These are phyloP conservation scores for Callithrix jacchus DNA, from an alignment of 2,113 vertebrate genomes.

Conservation along the genomic window DNA sequence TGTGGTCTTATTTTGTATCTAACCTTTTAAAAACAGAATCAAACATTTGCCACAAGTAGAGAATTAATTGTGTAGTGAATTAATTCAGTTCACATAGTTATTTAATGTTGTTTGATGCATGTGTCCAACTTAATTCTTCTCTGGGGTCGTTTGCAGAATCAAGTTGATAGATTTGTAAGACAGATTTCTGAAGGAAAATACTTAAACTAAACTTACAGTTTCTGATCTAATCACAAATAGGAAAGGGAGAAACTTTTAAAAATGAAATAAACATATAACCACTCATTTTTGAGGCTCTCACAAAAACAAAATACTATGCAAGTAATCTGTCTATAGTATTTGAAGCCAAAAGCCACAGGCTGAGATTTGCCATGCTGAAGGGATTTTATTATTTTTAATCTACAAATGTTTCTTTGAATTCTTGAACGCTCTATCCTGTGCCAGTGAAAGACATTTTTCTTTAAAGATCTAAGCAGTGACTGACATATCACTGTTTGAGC, in stretches of 20 bases:
- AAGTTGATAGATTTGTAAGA: not conserved
- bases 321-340: not conserved
- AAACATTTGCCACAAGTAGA: not conserved
- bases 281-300: slow-evolving; percentile 6
- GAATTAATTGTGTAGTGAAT: not conserved
- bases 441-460: slow-evolving; percentile 18
- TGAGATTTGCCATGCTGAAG: not conserved
- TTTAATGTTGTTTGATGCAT: not conserved
- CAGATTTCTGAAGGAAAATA: slow-evolving; percentile 30
- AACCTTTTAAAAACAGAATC: slow-evolving; percentile 17
- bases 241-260: not conserved
- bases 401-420: not conserved
- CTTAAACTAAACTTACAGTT: not conserved
- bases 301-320: slow-evolving; percentile 24
- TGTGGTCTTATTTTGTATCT: not conserved
- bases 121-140: not conserved
- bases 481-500: not conserved
- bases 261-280: not conserved
- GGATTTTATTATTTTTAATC: not conserved
- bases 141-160: not conserved
- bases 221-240: not conserved
- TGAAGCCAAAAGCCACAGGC: slow-evolving; percentile 26
- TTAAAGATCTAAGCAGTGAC: not conserved
- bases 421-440: not conserved
- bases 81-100: not conserved